A percentile compares a stretch with the other conserved stretches of the same genome.
Evolutionary conservation across 2,113 vertebrate genomes (phyloP).

Genomic region (Scomber japonicus): DNA sequence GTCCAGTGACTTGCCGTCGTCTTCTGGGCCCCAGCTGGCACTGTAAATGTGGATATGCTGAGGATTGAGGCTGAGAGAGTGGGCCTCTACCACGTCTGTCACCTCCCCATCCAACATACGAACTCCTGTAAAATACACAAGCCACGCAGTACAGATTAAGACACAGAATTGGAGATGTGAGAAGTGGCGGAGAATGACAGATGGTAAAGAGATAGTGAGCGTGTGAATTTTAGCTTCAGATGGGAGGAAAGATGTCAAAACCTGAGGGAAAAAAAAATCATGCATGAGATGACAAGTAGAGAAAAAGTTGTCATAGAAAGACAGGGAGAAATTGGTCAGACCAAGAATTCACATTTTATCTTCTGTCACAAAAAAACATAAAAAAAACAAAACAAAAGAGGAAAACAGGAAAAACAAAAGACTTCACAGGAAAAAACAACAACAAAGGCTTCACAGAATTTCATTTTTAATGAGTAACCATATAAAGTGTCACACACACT

Average conservation of each 20-base stretch:
- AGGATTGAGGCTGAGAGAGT: constrained; percentile 94
- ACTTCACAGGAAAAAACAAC: constrained; percentile 7
- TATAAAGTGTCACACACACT: constrained; percentile 2
- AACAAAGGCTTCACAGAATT: constrained; percentile 20
- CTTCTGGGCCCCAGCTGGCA: constrained; percentile 96
- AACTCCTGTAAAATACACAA: constrained; percentile 86
- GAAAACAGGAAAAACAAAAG: constrained; percentile 24
- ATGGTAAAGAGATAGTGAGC: constrained; percentile 24
- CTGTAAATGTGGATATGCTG: constrained; percentile 96
- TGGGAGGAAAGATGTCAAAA: constrained; percentile 25
- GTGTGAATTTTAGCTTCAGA: constrained; percentile 16
- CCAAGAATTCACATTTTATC: constrained; percentile 10
- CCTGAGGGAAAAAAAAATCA: neutral
- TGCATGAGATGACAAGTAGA: constrained; percentile 11
- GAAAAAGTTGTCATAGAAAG: constrained; percentile 13
- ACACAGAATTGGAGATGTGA: constrained; percentile 6
- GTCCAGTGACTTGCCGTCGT: constrained; percentile 96
- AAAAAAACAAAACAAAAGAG: neutral
- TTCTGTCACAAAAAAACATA: constrained; percentile 20
- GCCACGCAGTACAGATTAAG: neutral
- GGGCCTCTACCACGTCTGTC: constrained; percentile 96
- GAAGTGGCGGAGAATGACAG: constrained; percentile 15
- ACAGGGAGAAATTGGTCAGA: constrained; percentile 25
- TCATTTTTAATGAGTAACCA: constrained; percentile 51
- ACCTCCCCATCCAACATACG: constrained; percentile 99